Percentiles rank a stretch among this genome's conserved stretches.
Conservation (phyloP, 2,888 invertebrate species). For the Rhagonycha lutea region DNA sequence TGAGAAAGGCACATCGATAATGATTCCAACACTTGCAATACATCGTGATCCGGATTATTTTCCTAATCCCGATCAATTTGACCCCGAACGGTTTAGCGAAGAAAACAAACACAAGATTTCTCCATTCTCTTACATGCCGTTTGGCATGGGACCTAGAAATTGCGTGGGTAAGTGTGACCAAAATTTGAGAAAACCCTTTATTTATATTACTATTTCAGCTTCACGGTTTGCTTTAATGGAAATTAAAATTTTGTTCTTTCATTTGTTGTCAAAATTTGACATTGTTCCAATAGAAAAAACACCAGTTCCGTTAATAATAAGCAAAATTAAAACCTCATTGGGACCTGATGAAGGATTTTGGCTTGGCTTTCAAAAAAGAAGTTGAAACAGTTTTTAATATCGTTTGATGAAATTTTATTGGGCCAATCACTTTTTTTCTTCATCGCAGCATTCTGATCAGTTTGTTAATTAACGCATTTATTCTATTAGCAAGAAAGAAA, state of each 20-base stretch:
- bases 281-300: conserved; percentile 40
- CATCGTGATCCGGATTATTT: conserved; percentile 61
- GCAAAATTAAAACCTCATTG: conserved; percentile 31
- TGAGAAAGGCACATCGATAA: conserved; percentile 40
- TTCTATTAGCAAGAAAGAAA: too few relatives aligned
- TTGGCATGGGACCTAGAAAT: conserved; percentile 54
- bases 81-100: conserved; percentile 59
- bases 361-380: conserved; percentile 38
- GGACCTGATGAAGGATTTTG: conserved; percentile 40
- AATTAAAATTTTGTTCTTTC: conserved; percentile 38
- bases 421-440: too few relatives aligned
- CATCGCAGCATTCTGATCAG: too few relatives aligned
- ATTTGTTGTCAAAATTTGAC: conserved; percentile 41
- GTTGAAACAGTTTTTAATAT: not conserved
- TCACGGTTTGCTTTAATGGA: conserved; percentile 34
- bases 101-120: conserved; percentile 58
- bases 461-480: too few relatives aligned
- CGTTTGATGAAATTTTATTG: too few relatives aligned
- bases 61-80: conserved; percentile 59
- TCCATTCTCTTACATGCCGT: conserved; percentile 58
- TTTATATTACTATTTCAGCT: conserved; percentile 38
- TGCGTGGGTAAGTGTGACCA: conserved; percentile 44
- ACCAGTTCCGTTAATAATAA: conserved; percentile 39
- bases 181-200: not conserved
- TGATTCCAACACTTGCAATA: conserved; percentile 56